Conservation (phyloP, 2,888 invertebrate species). For the Watsonalla binaria region DNA sequence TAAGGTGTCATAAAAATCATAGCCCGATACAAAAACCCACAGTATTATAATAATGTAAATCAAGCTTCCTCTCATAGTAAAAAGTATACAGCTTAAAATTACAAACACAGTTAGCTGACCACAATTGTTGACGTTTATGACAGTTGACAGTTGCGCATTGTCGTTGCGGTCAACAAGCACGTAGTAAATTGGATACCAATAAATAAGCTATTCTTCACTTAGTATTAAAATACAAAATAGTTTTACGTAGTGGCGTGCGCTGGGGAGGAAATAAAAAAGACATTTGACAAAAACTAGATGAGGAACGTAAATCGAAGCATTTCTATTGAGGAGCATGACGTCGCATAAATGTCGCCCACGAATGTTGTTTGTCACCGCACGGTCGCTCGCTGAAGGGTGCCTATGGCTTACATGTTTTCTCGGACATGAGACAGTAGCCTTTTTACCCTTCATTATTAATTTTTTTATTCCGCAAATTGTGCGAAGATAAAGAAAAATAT, state of each 20-base stretch:
- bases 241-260: constrained; percentile 41
- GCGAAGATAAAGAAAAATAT: too few species aligned
- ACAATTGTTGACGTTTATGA: neutral
- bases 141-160: neutral
- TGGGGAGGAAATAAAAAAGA: constrained; percentile 48
- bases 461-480: neutral
- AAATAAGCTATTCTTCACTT: neutral
- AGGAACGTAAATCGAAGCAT: constrained; percentile 66
- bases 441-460: neutral
- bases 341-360: constrained; percentile 66
- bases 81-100: neutral
- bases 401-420: neutral
- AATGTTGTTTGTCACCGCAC: constrained; percentile 74
- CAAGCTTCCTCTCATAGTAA: neutral
- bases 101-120: neutral
- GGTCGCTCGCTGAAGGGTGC: constrained; percentile 10
- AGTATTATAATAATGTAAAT: neutral
- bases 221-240: constrained; percentile 14
- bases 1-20: neutral
- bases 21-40: neutral
- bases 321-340: constrained; percentile 73
- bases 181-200: neutral
- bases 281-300: constrained; percentile 53
- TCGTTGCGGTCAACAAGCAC: neutral
- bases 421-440: neutral